Evolutionary conservation across 2,113 vertebrate species (phyloP).

Genomic region (Takifugu flavidus): DNA sequence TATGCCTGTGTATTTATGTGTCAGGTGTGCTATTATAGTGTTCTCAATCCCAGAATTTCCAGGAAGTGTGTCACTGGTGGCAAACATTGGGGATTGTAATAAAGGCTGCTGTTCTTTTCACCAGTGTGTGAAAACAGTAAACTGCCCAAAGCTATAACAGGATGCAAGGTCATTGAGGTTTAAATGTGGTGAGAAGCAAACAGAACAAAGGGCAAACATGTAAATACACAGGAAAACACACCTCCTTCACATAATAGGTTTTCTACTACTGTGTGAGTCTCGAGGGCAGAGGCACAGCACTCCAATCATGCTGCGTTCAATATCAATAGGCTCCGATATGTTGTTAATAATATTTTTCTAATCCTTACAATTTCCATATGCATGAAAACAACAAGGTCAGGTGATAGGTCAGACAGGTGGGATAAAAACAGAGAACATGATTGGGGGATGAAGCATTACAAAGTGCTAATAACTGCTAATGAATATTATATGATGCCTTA

Average conservation of each 20-base stretch:
- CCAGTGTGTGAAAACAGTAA: slow-evolving; percentile 47
- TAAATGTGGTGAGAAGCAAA: slow-evolving; percentile 44
- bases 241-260: slow-evolving; percentile 12
- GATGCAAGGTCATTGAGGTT: slow-evolving; percentile 51
- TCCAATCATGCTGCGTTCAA: neutral
- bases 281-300: neutral
- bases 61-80: slow-evolving; percentile 54
- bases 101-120: slow-evolving; percentile 52
- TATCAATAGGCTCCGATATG: neutral
- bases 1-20: slow-evolving; percentile 15
- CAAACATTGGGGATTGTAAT: slow-evolving; percentile 48
- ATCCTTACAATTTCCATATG: neutral
- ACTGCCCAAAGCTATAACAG: slow-evolving; percentile 49
- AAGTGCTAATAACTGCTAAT: neutral
- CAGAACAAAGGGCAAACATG: slow-evolving; percentile 48
- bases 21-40: slow-evolving; percentile 65
- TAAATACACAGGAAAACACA: slow-evolving; percentile 21
- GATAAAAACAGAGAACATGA: neutral
- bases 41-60: slow-evolving; percentile 63
- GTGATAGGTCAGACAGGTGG: neutral
- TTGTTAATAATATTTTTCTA: neutral
- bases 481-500: neutral
- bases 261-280: slow-evolving; percentile 14
- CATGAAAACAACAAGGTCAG: neutral
- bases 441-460: neutral